These are phyloP conservation scores for Holacanthus passer DNA, from an alignment of 2,113 vertebrate genomes.

Conservation along the genomic window DNA sequence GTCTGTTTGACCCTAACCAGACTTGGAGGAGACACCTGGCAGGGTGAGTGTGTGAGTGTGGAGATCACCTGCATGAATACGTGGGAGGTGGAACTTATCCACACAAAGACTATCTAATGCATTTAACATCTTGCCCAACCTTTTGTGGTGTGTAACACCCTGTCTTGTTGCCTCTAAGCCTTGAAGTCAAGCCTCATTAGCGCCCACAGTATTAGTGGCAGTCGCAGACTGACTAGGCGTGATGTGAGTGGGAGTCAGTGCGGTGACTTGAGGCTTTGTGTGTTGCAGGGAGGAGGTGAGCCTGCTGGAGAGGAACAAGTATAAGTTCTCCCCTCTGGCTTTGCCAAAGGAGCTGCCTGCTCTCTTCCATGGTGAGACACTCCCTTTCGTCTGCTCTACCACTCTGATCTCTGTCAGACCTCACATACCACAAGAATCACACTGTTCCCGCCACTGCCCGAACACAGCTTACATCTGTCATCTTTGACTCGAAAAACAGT, in stretches of 20 bases:
- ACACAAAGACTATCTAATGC: slow-evolving; percentile 20
- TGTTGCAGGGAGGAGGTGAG: slow-evolving; percentile 91
- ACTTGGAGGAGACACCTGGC: slow-evolving; percentile 91
- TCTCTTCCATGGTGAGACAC: slow-evolving; percentile 90
- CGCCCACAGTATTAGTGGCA: neutral
- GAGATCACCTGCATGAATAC: slow-evolving; percentile 44
- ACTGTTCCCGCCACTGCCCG: slow-evolving; percentile 24
- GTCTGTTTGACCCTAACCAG: slow-evolving; percentile 96
- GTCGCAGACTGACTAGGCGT: slow-evolving; percentile 20
- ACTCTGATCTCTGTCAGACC: slow-evolving; percentile 49
- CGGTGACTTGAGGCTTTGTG: slow-evolving; percentile 62
- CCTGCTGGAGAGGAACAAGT: slow-evolving; percentile 93
- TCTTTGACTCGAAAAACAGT: neutral
- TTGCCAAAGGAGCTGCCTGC: slow-evolving; percentile 87
- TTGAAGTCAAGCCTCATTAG: slow-evolving; percentile 37
- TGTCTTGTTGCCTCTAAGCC: slow-evolving; percentile 30
- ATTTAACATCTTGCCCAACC: slow-evolving; percentile 53
- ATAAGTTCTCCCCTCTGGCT: slow-evolving; percentile 91
- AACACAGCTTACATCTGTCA: slow-evolving; percentile 15
- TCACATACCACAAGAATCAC: slow-evolving; percentile 44
- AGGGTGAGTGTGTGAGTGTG: slow-evolving; percentile 85
- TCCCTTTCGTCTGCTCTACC: slow-evolving; percentile 22
- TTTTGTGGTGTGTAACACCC: slow-evolving; percentile 45
- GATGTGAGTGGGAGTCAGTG: slow-evolving; percentile 37
- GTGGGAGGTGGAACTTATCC: slow-evolving; percentile 59